A percentile compares a stretch with the other conserved stretches of the same genome.
Evolutionary conservation across 1,140 invertebrate species (phyloP).

Genomic region (Chrysomallon squamiferum): DNA sequence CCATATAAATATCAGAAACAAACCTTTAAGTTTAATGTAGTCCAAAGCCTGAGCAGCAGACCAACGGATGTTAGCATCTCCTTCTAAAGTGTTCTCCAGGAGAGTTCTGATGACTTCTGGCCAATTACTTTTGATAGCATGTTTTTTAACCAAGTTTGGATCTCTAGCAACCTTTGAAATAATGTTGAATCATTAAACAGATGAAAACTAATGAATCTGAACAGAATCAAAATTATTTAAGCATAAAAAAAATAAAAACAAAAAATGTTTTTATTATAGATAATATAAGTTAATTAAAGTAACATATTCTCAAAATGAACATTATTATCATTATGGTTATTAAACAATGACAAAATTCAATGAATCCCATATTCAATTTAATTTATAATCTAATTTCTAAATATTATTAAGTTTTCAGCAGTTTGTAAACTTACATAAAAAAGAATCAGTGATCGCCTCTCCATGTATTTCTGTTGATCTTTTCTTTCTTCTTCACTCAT

Average conservation of each 20-base stretch:
- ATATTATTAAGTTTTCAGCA: no score
- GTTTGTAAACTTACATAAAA: background rate
- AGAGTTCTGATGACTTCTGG: slow-evolving; percentile 14
- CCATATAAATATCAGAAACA: no score
- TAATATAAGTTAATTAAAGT: background rate
- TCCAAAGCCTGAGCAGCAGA: background rate
- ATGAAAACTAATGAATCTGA: no score
- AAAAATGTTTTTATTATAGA: background rate
- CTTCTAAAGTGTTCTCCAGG: background rate
- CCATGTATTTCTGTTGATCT: background rate
- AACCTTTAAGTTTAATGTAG: no score
- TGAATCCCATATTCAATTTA: no score
- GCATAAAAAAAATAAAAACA: background rate
- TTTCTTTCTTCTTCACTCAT: slow-evolving; percentile 2
- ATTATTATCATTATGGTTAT: background rate
- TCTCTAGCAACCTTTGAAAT: slow-evolving; percentile 6
- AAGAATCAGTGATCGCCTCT: slow-evolving; percentile 5
- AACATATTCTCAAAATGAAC: background rate
- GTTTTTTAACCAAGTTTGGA: slow-evolving; percentile 7
- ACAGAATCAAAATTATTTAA: background rate
- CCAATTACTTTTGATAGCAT: slow-evolving; percentile 12
- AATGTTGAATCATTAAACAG: background rate
- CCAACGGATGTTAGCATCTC: background rate
- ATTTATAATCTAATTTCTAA: no score
- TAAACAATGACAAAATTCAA: no score